These are phyloP conservation scores for Cheumatopsyche charites DNA, from an alignment of 1,140 invertebrate genomes.

Conservation along the genomic window DNA sequence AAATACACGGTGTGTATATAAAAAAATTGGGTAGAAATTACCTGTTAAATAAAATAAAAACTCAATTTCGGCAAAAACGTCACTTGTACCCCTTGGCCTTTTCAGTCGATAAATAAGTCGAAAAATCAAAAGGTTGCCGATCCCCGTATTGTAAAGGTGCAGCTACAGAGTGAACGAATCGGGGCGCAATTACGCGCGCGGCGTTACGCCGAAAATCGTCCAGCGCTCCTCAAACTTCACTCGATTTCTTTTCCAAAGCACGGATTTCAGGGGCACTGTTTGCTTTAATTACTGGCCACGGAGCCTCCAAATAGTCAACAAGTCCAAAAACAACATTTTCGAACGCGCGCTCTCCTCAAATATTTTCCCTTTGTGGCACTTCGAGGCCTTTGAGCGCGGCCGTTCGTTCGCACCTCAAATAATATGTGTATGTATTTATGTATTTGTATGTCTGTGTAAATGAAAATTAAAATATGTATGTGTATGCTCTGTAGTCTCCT, in stretches of 20 bases:
- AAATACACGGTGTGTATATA: too few relatives aligned
- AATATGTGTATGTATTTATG: neutral
- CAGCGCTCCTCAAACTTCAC: neutral
- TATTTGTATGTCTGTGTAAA: neutral
- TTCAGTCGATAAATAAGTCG: neutral
- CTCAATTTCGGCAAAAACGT: too few relatives aligned
- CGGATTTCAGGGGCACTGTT: constrained; percentile 13
- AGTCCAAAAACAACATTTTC: constrained; percentile 23
- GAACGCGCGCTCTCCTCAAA: neutral
- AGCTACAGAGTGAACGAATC: neutral
- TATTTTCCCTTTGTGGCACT: constrained; percentile 11
- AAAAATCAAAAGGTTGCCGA: neutral
- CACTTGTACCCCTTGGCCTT: neutral
- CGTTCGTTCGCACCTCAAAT: constrained; percentile 13
- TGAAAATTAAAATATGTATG: neutral
- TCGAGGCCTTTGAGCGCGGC: neutral
- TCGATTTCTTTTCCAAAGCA: neutral
- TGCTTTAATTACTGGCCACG: constrained; percentile 14
- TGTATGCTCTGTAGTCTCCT: neutral
- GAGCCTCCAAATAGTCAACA: constrained; percentile 15
- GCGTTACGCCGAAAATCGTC: neutral
- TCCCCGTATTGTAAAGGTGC: neutral
- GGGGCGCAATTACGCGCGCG: neutral
- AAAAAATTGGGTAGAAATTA: too few relatives aligned
- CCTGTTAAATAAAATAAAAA: too few relatives aligned